Evolutionary conservation across 2,888 invertebrate genomes (phyloP).

Genomic region (Suillia variegata): DNA sequence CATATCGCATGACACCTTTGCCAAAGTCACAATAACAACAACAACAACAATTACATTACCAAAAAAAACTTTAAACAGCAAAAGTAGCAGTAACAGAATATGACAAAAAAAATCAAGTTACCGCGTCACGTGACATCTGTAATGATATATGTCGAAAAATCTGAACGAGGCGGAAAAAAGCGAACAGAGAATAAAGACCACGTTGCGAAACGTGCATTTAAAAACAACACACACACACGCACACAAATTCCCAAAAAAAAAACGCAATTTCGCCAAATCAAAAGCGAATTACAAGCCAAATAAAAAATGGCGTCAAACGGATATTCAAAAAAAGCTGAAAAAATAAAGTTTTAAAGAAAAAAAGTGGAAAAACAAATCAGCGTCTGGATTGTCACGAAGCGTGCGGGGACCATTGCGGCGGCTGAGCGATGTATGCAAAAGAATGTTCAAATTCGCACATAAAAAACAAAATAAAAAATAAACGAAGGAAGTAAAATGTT

Average conservation of each 20-base stretch:
- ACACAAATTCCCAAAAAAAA: conserved; percentile 30
- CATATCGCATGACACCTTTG: background rate
- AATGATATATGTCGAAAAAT: conserved; percentile 43
- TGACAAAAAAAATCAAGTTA: conserved; percentile 50
- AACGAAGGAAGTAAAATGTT: background rate
- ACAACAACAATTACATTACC: too few relatives aligned
- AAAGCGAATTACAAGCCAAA: conserved; percentile 45
- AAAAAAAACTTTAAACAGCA: too few relatives aligned
- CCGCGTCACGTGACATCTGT: conserved; percentile 50
- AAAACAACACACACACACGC: too few relatives aligned
- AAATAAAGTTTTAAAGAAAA: background rate
- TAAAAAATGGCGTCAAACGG: conserved; percentile 4
- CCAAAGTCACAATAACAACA: background rate
- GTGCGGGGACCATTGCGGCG: background rate
- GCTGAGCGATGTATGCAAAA: too few relatives aligned
- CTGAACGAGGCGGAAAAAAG: background rate
- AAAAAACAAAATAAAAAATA: background rate
- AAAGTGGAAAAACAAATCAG: background rate
- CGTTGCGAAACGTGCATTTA: too few relatives aligned
- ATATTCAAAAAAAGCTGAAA: background rate
- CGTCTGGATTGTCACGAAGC: background rate
- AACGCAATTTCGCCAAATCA: conserved; percentile 50
- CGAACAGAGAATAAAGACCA: background rate
- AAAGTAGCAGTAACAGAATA: too few relatives aligned
- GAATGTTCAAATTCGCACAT: background rate